Evolutionary conservation across 2,113 vertebrate genomes (phyloP), one percentile per base, ranked within the genome.

Genomic region (Petrocephalus microphthalmus): DNA sequence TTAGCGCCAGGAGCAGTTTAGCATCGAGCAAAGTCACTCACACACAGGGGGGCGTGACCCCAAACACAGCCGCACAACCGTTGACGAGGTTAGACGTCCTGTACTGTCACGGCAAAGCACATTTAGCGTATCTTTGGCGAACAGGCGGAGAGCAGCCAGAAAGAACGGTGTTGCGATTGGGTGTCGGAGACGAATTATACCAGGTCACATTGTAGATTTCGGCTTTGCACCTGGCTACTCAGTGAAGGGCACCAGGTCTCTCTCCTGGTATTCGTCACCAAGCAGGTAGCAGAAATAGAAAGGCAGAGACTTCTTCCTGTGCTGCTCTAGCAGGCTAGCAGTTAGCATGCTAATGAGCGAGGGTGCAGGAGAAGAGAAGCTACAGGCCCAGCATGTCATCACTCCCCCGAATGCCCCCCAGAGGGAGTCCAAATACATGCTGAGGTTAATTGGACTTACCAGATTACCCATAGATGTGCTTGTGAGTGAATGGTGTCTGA

Each of bases 11-110:
- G 94, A 95, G 93, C 94, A 92, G 93, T 95, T 95, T 94, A 94
- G 91, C 94, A 95, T 94, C 94, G 94, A 96, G 93, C 92, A 93
- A 93, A 95, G 94, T 95, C 94, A 95, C 93, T 93, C 90, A 91
- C 91, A 92, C 91, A 92, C 78, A 29, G 93, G 93, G 93, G 94
- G 94, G 94, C 92, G 93, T 92, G 94, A 95, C 89, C 86, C 86
- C 82, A 53, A 87, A 25, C 56, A 20, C 45, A 84, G 56, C 78
- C n/a, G 37, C 45, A 74, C 67, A 17, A 71, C 13, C 13, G 42
- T 52, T 47, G 51, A 2, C 52, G 53, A 29, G 29, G 52, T 19
- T 37, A 71, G 54, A 47, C 37, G 51, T 33, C 52, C 51, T 45
- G 84, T 42, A 25, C 49, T 54, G 33, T 29, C 74, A 84, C 84